phyloP scores from a whole-genome alignment of 2,888 invertebrate species.

The Pharmacophagus antenor region DNA sequence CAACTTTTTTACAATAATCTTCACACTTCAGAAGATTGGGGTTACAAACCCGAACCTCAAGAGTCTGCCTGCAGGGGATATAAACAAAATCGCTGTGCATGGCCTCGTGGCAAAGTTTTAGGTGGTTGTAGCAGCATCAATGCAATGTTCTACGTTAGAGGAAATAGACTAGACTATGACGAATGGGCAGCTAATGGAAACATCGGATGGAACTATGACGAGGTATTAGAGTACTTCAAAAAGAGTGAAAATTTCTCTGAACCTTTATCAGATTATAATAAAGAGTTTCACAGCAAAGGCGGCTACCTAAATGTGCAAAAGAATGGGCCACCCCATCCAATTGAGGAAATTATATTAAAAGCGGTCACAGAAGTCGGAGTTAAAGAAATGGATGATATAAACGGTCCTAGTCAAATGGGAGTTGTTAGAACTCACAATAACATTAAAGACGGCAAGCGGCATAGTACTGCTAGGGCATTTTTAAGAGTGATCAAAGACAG shows the following conservation, averaged over 20 bases:
- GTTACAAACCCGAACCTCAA: conserved; percentile 73
- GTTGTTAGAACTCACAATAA: conserved; percentile 39
- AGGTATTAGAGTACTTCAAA: conserved; percentile 38
- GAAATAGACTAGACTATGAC: conserved; percentile 64
- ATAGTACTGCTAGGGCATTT: conserved; percentile 64
- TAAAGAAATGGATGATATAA: conserved; percentile 43
- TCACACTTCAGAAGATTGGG: conserved; percentile 74
- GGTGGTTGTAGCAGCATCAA: conserved; percentile 77
- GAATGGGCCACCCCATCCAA: conserved; percentile 16
- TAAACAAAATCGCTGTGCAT: conserved; percentile 56
- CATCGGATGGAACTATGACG: conserved; percentile 61
- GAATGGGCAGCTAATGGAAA: conserved; percentile 70
- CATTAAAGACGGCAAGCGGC: conserved; percentile 52
- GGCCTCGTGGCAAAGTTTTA: conserved; percentile 82
- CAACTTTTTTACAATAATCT: conserved; percentile 53
- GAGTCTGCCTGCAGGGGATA: conserved; percentile 64
- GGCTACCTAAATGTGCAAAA: conserved; percentile 59
- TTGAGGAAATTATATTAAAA: conserved; percentile 31
- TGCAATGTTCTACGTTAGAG: conserved; percentile 74
- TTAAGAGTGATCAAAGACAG: conserved; percentile 40
- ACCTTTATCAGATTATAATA: conserved; percentile 27
- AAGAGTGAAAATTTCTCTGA: conserved; percentile 35
- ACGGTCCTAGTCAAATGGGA: conserved; percentile 49
- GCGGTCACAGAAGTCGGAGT: conserved; percentile 61
- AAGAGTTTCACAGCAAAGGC: conserved; percentile 43